Evolutionary conservation across 2,113 vertebrate genomes (phyloP), one percentile per base, ranked within the genome.

Genomic region (Phrynosoma platyrhinos): DNA sequence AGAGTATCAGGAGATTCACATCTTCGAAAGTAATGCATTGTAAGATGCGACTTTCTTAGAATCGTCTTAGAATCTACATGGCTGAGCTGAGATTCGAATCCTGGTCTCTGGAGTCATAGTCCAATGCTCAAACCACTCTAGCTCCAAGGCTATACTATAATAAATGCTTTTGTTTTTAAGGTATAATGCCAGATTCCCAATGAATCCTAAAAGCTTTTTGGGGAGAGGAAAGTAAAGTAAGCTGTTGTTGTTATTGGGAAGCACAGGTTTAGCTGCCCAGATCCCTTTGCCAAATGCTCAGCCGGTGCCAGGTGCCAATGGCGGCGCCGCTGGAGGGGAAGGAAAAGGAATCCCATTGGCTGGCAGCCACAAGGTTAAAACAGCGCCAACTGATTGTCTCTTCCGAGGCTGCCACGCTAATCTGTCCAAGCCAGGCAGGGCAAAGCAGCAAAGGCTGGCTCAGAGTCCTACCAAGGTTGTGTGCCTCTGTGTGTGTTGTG

Each of bases 301-400:
- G 32, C 84, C 40, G 42, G 27, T 89, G 83, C 84, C 84, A 86
- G 71, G 55, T 80, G 36, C 68, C 52, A 81, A 75, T 36, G 21
- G 3, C 47, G 47, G 47, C 7, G 47, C 47, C 0, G 9, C 40
- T 7, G 25, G 78, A 69, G 76, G 76, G 77, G 79, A 42, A 75
- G 74, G 66, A 77, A 47, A 79, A 83, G 76, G 78, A 79, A 89
- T 83, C 52, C 83, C 71, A 86, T 88, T 91, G 90, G 87, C 87
- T 27, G n/a, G 30, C 14, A 36, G 87, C 83, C 90, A 91, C 82
- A 79, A 74, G 55, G 74, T 83, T 68, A 72, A 84, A 47, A 25
- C 6, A 4, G 47, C 47, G 52, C 71, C 89, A 83, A 36, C 89
- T 85, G 83, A 90, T 90, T 58, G 40, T n/a, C 69, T 69, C 66